Base-by-base conservation (phyloP, 2,888 invertebrate species). In the Oxytorus armatus region DNA sequence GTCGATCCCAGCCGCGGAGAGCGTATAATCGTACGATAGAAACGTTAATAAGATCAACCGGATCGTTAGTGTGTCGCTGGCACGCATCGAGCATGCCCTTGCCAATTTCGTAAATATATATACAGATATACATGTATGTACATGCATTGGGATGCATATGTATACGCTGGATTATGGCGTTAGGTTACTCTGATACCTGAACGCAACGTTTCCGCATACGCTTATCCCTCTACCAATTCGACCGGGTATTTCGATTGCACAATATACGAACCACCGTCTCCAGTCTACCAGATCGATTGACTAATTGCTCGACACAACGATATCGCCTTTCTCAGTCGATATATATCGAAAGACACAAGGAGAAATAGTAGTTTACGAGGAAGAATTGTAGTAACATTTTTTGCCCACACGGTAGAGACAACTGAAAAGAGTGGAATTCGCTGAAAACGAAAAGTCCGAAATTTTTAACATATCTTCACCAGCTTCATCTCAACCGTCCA, bases 31-130 rank as follows among this genome's bases (percentile, higher is more conserved):
- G 18, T 53, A 76, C 73, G 79, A 82, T 83, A 73, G 83, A 83
- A 83, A 77, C 81, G 82, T 81, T 85, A 86, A 85, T 86, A 86
- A 86, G 85, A 85, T 86, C 79, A 84, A 83, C 81, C 53, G 16
- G 75, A 36, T 79, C 79, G 79, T 79, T 79, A 70, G 69, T 69
- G 57, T 65, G 75, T 74, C 79, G 53, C 42, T 70, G 65, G 57
- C 83, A 79, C 75, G 79, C 73, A 57, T 68, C 51, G 69, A 42
- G 42, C 65, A 69, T 65, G 29, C 57, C 55, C 14, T 7, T 8
- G 44, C 29, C 29, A 8, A 44, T 29, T 29, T 33, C 33, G n/a
- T 51, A 61, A 5, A 11, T 63, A 25, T 23, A 61, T 21, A 53
- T 29, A 63, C 42, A 10, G n/a, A 65, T 57, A 59, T n/a, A n/a